These are phyloP conservation scores for Coendou prehensilis DNA, from an alignment of 2,797 vertebrate species.

Conservation along the genomic window DNA sequence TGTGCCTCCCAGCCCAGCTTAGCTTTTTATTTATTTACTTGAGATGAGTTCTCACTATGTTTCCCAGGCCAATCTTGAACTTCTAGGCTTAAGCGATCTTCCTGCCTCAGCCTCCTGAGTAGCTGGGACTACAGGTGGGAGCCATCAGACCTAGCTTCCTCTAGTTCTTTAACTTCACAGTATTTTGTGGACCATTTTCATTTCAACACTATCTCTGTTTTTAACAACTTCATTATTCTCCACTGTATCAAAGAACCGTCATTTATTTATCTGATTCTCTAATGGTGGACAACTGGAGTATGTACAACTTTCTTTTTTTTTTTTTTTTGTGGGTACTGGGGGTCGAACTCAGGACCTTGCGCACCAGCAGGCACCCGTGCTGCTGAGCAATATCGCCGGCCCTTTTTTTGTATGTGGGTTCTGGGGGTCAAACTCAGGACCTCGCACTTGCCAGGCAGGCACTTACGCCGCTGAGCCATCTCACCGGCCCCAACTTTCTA, in stretches of 20 bases:
- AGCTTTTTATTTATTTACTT: not conserved
- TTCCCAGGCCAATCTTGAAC: not conserved
- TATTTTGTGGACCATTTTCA: not conserved
- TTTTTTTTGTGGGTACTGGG: too few species aligned
- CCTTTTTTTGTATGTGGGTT: too few species aligned
- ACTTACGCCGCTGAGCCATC: too few species aligned
- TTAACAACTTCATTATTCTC: not conserved
- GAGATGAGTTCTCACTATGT: not conserved
- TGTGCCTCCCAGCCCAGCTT: not conserved
- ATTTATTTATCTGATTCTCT: slow-evolving; percentile 41
- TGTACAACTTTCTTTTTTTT: too few species aligned
- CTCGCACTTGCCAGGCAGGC: too few species aligned
- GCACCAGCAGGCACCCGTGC: too few species aligned
- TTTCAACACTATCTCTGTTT: not conserved
- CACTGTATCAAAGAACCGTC: slow-evolving; percentile 42
- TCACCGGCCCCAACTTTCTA: not conserved
- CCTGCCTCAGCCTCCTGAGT: not conserved
- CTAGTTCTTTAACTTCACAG: not conserved
- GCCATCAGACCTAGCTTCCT: not conserved
- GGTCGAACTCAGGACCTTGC: too few species aligned
- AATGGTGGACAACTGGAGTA: not conserved
- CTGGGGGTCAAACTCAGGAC: too few species aligned
- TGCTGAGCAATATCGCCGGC: too few species aligned
- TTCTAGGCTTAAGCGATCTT: not conserved
- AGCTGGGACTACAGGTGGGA: not conserved